Base-by-base conservation (phyloP, 2,797 vertebrate species). In the Semotilus atromaculatus region DNA sequence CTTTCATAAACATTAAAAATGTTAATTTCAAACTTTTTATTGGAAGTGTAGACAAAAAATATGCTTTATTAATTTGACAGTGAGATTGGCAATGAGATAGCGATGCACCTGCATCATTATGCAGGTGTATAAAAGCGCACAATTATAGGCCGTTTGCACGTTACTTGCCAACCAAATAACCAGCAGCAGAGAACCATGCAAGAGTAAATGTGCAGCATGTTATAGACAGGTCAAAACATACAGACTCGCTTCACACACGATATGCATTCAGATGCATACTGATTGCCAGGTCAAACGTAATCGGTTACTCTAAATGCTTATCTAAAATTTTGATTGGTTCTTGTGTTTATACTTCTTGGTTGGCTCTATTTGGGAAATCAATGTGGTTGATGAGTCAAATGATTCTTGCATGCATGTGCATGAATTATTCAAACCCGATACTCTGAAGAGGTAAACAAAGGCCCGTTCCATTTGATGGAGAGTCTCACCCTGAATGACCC, bases 391-490 rank as follows among this genome's bases (percentile, higher is more conserved):
- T 87, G 84, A 83, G 77, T 85, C 77, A 80, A 89, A 84, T 88
- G 74, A 88, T 88, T 80, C 83, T 82, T 16, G 60, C 68, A 55
- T 55, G 77, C 82, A 85, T 85, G 83, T 81, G 45, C 68, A 88
- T 89, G 85, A 90, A 85, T 89, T 82, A 83, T 86, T 90, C 82
- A 84, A 68, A 71, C 55, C 71, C 16, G 14, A 87, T 67, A 60
- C 75, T 83, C 80, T 77, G 26, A 85, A 85, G 83, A 85, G 78
- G 86, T 87, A 88, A 88, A 88, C 82, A 88, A 87, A 87, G 66
- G 84, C 72, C 82, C 40, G 18, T 72, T 60, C 4, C 64, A 51
- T 45, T 75, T 84, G 84, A 87, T 82, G 86, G 62, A 82, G 62
- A 74, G 68, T 76, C 48, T 85, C 73, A 60, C 76, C 75, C 60